Evolutionary conservation across 2,113 vertebrate genomes (phyloP).

Genomic region (Guaruba guarouba): DNA sequence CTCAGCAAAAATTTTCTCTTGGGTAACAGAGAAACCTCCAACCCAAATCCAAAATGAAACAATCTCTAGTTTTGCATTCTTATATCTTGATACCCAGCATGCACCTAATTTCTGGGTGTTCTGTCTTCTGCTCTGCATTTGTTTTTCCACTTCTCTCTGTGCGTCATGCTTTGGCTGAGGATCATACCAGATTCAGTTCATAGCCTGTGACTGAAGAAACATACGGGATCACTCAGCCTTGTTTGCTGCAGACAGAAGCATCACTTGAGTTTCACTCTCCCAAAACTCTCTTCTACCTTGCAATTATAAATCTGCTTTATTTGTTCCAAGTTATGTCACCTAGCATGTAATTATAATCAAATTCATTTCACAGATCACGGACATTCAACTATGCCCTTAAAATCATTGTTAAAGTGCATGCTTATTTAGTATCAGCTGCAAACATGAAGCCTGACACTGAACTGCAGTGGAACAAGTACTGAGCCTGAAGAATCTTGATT

Average conservation of each 20-base stretch:
- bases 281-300: background rate
- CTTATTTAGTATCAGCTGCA: background rate
- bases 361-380: background rate
- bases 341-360: background rate
- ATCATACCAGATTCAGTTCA: background rate
- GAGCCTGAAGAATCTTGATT: background rate
- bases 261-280: background rate
- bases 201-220: background rate
- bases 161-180: background rate
- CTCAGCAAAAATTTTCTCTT: background rate
- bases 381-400: background rate
- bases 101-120: background rate
- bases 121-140: background rate
- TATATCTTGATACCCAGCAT: background rate
- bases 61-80: background rate
- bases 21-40: background rate
- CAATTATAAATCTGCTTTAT: background rate
- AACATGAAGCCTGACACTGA: background rate
- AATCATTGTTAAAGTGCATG: background rate
- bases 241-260: background rate
- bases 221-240: background rate
- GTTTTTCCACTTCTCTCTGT: background rate
- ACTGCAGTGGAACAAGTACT: background rate
- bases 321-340: background rate
- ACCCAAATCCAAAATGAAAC: background rate